phyloP scores from a whole-genome alignment of 2,113 vertebrate species.

The Herpailurus yagouaroundi region DNA sequence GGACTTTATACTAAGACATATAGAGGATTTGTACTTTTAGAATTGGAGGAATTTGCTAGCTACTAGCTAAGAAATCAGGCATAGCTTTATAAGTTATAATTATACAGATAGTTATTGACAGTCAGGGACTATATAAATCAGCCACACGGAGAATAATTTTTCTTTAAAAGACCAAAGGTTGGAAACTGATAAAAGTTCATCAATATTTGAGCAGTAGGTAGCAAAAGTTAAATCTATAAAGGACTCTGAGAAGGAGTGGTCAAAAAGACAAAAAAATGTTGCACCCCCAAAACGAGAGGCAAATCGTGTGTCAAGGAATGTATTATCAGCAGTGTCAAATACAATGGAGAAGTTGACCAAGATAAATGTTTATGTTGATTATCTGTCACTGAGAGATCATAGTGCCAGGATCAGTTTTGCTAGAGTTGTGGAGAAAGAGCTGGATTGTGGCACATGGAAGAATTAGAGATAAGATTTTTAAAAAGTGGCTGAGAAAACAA shows the following conservation, averaged over 20 bases:
- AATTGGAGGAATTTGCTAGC: neutral
- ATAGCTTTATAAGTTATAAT: neutral
- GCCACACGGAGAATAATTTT: neutral
- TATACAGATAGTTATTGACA: neutral
- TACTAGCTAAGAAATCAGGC: neutral
- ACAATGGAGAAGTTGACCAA: neutral
- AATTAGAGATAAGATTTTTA: neutral
- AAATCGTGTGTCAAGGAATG: neutral
- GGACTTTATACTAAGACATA: neutral
- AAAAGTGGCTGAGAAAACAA: neutral
- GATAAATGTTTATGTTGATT: neutral
- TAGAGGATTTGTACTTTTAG: neutral
- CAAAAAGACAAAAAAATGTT: neutral
- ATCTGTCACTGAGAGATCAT: neutral
- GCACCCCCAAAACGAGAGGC: neutral
- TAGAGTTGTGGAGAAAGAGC: neutral
- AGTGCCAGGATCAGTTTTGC: neutral
- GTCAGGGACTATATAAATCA: neutral
- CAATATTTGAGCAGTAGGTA: neutral
- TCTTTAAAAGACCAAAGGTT: neutral
- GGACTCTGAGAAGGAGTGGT: neutral
- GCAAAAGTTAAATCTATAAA: neutral
- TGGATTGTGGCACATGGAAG: neutral
- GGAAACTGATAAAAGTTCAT: neutral
- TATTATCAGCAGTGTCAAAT: neutral